Evolutionary conservation across 2,888 invertebrate genomes (phyloP).

Genomic region (Yponomeuta malinellus): DNA sequence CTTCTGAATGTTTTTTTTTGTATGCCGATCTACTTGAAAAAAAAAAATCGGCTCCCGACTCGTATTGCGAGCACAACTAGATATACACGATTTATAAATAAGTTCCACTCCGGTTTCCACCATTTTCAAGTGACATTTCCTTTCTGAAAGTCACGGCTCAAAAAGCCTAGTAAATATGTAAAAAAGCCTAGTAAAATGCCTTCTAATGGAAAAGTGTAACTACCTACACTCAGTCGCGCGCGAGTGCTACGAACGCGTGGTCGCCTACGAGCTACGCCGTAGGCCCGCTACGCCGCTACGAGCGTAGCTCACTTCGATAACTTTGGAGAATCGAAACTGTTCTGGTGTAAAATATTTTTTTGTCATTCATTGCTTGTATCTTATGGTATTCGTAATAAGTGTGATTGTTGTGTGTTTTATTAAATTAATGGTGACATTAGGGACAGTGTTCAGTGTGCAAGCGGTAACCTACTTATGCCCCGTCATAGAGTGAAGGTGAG

Average conservation of each 20-base stretch:
- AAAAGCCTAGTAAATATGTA: too few species aligned
- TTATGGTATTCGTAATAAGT: conserved; percentile 7
- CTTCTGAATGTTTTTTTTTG: too few species aligned
- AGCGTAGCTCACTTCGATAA: conserved; percentile 29
- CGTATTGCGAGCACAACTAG: neutral
- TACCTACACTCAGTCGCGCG: conserved; percentile 46
- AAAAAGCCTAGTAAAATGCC: neutral
- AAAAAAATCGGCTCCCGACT: neutral
- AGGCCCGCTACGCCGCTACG: conserved; percentile 28
- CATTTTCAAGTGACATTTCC: neutral
- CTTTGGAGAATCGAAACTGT: conserved; percentile 30
- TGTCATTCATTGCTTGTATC: neutral
- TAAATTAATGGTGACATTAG: conserved; percentile 34
- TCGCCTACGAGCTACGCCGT: conserved; percentile 63
- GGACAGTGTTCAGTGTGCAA: conserved; percentile 49
- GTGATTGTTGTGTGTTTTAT: neutral
- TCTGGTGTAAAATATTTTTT: neutral
- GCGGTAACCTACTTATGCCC: conserved; percentile 55
- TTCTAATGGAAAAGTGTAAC: conserved; percentile 16
- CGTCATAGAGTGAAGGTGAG: conserved; percentile 55
- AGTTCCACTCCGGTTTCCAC: neutral
- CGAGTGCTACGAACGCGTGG: conserved; percentile 49
- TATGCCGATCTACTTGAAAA: neutral
- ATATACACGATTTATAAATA: too few species aligned
- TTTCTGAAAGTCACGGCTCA: neutral